A percentile compares a stretch with the other conserved stretches of the same genome.
These are phyloP conservation scores for Rhipidura dahli DNA, from an alignment of 2,113 vertebrate genomes.

Conservation along the genomic window DNA sequence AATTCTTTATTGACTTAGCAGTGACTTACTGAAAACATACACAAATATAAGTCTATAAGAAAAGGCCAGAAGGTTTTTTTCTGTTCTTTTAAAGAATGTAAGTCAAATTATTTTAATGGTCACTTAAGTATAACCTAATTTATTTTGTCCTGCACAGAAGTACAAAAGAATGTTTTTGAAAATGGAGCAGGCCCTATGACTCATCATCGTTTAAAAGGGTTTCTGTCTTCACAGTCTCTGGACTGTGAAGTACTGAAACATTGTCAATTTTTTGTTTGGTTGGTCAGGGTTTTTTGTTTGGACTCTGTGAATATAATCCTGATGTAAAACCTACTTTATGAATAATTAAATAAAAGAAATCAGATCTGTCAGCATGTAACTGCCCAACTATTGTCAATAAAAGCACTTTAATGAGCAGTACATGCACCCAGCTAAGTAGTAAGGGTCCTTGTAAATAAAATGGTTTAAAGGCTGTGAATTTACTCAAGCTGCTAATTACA, in stretches of 20 bases:
- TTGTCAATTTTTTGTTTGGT: neutral
- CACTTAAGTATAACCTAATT: neutral
- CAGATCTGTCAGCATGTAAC: neutral
- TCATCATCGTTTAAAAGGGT: neutral
- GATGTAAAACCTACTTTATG: neutral
- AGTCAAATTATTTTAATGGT: neutral
- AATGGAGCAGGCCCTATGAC: neutral
- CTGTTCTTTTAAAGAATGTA: neutral
- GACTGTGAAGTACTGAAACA: neutral
- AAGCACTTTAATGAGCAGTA: neutral
- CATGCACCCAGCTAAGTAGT: neutral
- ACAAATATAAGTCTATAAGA: neutral
- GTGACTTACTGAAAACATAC: neutral
- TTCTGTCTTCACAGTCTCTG: neutral
- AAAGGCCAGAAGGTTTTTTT: neutral
- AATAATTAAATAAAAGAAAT: neutral
- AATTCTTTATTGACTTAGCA: neutral
- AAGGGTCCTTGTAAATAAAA: neutral
- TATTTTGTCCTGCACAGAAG: neutral
- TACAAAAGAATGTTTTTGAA: neutral
- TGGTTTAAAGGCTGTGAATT: neutral
- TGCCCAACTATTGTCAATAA: neutral
- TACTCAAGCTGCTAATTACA: neutral
- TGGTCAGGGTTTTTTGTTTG: neutral
- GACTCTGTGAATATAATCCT: neutral